Percentiles rank a stretch among this genome's conserved stretches.
Conservation (phyloP, 2,888 invertebrate species). For the Ellobium chinense region DNA sequence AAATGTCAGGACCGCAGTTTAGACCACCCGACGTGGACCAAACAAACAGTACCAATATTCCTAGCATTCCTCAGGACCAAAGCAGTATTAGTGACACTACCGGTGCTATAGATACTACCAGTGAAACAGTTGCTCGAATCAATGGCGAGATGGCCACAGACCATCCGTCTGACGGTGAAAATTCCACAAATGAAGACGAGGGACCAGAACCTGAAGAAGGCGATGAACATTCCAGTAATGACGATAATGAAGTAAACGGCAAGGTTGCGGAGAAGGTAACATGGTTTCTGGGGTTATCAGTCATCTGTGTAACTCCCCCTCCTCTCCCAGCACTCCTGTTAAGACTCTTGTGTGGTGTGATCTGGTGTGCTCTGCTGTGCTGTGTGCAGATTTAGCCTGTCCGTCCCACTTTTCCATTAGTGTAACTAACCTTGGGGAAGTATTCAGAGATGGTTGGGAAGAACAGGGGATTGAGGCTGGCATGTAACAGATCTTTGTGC, state of each 20-base stretch:
- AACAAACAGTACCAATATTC: neutral
- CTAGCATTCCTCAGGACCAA: neutral
- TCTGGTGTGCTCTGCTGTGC: too few relatives aligned
- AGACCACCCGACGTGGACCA: neutral
- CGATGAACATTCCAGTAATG: neutral
- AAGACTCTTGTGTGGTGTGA: too few relatives aligned
- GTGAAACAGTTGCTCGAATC: neutral
- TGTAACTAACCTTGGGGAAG: too few relatives aligned
- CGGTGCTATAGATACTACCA: neutral
- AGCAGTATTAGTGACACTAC: neutral
- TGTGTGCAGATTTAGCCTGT: too few relatives aligned
- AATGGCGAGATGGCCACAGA: neutral
- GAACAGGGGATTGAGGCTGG: too few relatives aligned
- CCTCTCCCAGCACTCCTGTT: too few relatives aligned
- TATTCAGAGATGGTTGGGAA: too few relatives aligned
- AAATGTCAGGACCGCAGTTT: neutral
- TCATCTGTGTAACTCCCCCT: too few relatives aligned
- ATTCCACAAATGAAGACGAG: neutral
- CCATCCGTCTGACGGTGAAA: neutral
- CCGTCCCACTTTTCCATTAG: too few relatives aligned
- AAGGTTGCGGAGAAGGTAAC: slow-evolving; percentile 9
- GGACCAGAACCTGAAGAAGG: neutral
- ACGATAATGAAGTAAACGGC: neutral
- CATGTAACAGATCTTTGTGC: too few relatives aligned
- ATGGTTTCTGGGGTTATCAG: neutral